Conservation (phyloP, 92 coral and sea anemone genomes). For the Hydrozoanthus gracilis region DNA sequence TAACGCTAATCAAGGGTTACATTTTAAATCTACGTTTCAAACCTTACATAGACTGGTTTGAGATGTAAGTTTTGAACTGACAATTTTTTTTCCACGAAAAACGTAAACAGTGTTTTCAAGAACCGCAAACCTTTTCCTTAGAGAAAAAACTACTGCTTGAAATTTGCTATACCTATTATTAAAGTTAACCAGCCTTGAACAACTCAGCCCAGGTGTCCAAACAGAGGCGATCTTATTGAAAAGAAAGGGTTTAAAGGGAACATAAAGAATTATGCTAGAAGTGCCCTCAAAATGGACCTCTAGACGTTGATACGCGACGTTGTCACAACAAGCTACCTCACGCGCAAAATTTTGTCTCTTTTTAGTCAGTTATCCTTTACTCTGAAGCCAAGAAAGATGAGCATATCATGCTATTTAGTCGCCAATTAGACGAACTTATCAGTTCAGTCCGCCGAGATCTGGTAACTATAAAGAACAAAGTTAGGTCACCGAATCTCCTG, state of each 20-base stretch:
- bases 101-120: not conserved
- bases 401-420: slow-evolving; percentile 82
- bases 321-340: not conserved
- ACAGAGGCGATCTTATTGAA: not conserved
- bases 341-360: slow-evolving; percentile 5
- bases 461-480: slow-evolving; percentile 79
- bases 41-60: too few species aligned
- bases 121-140: not conserved
- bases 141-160: not conserved
- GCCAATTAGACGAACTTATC: slow-evolving; percentile 81
- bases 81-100: too few species aligned
- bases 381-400: slow-evolving; percentile 97
- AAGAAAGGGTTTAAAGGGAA: not conserved
- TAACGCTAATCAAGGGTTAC: too few species aligned
- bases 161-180: not conserved
- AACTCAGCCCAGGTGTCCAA: not conserved
- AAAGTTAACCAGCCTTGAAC: too few species aligned
- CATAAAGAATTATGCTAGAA: not conserved
- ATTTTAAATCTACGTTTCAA: too few species aligned
- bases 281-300: slow-evolving; percentile 7
- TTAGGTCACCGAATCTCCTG: slow-evolving; percentile 83
- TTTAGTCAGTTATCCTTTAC: slow-evolving; percentile 90
- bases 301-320: not conserved
- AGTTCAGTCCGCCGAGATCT: slow-evolving; percentile 82
- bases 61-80: too few species aligned